Percentiles rank a stretch among this genome's conserved stretches.
These are phyloP conservation scores for Raja brachyura DNA, from an alignment of 2,113 vertebrate genomes.

Conservation along the genomic window DNA sequence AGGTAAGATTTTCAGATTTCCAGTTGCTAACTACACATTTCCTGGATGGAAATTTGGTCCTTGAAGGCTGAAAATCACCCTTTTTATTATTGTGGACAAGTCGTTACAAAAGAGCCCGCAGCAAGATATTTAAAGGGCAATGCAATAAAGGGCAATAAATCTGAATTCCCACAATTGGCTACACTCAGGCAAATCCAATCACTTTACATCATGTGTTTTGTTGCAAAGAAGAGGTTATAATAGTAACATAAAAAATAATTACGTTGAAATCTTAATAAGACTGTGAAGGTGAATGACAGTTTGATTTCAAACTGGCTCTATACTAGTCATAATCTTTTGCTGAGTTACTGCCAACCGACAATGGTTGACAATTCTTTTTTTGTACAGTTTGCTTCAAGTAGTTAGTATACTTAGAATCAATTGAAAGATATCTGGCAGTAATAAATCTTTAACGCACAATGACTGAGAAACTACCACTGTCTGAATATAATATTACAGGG, in stretches of 20 bases:
- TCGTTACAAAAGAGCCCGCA: background rate
- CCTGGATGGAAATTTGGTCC: background rate
- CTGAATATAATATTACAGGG: background rate
- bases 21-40: background rate
- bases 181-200: background rate
- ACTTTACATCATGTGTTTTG: background rate
- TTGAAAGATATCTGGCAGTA: background rate
- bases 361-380: background rate
- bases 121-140: background rate
- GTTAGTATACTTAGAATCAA: background rate
- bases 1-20: background rate
- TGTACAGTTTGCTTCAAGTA: background rate
- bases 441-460: background rate
- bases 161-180: background rate
- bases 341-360: background rate
- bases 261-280: background rate
- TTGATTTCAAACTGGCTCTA: background rate
- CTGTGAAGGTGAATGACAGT: background rate
- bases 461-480: background rate
- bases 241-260: background rate
- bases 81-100: background rate
- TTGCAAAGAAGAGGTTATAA: background rate
- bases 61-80: background rate
- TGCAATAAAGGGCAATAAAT: background rate
- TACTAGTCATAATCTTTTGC: background rate